Base-by-base conservation (phyloP, 2,113 vertebrate genomes). In the Corythoichthys haematopterus region DNA sequence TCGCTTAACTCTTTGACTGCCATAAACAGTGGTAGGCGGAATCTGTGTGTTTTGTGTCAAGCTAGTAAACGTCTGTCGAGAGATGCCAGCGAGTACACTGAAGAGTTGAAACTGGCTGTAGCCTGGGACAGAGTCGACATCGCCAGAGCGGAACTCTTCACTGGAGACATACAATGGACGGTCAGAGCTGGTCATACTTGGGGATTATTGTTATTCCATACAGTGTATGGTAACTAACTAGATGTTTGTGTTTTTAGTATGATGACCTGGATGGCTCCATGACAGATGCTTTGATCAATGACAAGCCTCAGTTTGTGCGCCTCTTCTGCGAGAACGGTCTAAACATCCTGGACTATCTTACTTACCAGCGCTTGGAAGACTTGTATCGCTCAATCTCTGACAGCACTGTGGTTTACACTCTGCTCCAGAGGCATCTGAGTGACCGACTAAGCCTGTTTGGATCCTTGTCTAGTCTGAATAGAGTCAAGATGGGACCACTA, bases 71-170 rank as follows among this genome's bases (percentile, higher is more conserved):
- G 75, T 68, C 66, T 90, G 37, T 84, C 88, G 67, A 74, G 66
- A 33, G 78, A 91, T 3, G 90, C 92, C 59, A 90, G 85, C 1
- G 91, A 90, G 46, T 94, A 92, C 88, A 87, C 80, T 28, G 94
- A 95, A 6, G 94, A 95, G 69, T 79, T 95, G 72, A 94, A 93
- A 55, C 79, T 95, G 82, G 94, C 94, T 0, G 93, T 95, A 70
- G 93, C 93, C 65, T 95, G 94, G 94, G 93, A 94, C 84, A 87
- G 93, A 0, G 92, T 94, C 79, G 94, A 95, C 85, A 94, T 94
- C 2, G 94, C 93, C n/a, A 93, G 92, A 76, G 91, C 89, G 1
- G 93, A 95, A 79, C 90, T 95, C 57, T 95, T 95, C 81, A 91
- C 92, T 3, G 92, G 93, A n/a, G 89, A 92, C 77, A 91, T 95